Conservation (phyloP, 2,113 vertebrate genomes). For the Oriolus oriolus region DNA sequence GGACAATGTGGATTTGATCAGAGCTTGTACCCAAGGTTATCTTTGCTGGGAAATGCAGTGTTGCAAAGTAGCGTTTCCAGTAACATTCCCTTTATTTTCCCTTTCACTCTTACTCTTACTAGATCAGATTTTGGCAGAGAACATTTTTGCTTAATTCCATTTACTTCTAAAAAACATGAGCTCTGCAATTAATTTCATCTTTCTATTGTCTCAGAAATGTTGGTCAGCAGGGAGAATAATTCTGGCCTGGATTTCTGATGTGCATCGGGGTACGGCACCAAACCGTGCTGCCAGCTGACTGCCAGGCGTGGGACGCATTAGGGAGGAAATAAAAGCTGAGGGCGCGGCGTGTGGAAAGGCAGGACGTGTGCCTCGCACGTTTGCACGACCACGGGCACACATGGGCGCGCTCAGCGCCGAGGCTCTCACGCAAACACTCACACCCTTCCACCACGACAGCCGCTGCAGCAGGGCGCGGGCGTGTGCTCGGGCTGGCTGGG, state of each 20-base stretch:
- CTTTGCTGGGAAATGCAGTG: background rate
- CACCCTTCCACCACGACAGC: fast-evolving
- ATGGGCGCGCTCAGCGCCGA: background rate
- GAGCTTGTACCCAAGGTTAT: background rate
- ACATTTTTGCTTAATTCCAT: background rate
- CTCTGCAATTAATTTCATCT: conserved; percentile 63
- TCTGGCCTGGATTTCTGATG: conserved; percentile 7
- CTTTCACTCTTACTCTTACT: conserved; percentile 40
- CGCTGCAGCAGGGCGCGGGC: fast-evolving
- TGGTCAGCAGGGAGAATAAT: conserved; percentile 50
- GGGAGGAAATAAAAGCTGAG: background rate
- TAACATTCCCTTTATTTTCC: conserved; percentile 38
- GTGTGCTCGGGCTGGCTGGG: background rate
- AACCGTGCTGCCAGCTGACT: background rate
- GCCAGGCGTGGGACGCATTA: conserved; percentile 5
- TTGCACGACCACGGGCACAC: background rate
- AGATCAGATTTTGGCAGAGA: conserved; percentile 52
- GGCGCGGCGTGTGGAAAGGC: background rate
- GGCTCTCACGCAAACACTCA: fast-evolving
- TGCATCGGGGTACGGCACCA: background rate
- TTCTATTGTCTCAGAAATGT: conserved; percentile 55
- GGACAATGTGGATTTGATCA: conserved; percentile 12
- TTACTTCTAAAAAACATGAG: conserved; percentile 8
- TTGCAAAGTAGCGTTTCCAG: background rate
- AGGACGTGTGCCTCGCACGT: background rate